Evolutionary conservation across 1,140 invertebrate species (phyloP), one percentile per base, ranked within the genome.

Genomic region (Penaeus chinensis): DNA sequence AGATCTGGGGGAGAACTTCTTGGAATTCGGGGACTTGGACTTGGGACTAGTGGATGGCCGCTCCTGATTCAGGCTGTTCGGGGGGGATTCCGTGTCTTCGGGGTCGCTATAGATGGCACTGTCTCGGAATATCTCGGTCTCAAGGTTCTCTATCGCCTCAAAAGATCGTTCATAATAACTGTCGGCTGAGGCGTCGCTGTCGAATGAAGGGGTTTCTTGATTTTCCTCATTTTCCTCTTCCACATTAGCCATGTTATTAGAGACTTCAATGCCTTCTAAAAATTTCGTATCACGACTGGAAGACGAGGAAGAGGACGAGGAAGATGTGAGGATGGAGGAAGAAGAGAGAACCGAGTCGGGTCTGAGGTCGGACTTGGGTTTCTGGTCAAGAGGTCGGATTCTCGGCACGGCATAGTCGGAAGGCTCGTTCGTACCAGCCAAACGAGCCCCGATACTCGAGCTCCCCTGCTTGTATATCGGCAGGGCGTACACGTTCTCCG

Each of bases 381-480:
- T 91, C 18, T 93, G 93, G 47, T 92, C 93, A 79, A 94, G 84
- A 16, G 90, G 94, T 0, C 96, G 92, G 0, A 94, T 94, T 65
- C 93, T 94, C 13, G 96, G 96, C 92, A 97, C 96, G 0, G 95
- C 96, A 91, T 97, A 97, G 90, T 97, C 96, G 0, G 96, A 95
- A 20, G 91, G 91, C 81, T 92, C 92, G 66, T 89, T 90, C 22
- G 91, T 91, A 91, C 96, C 95, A 13, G 96, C 96, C 91, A 98
- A 96, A 84, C 96, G 94, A 54, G 96, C 96, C 1, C 96, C 96
- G 86, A 97, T 94, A 85, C 94, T 94, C 74, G 96, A 95, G 90
- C 96, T 97, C 42, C 96, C 96, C 92, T 96, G 95, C 91, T 95
- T 95, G 91, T 96, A 96, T 83, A 89, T 86, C 19, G 37, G 92